These are phyloP conservation scores for Condylura cristata DNA, from an alignment of 2,113 vertebrate genomes.

Conservation along the genomic window DNA sequence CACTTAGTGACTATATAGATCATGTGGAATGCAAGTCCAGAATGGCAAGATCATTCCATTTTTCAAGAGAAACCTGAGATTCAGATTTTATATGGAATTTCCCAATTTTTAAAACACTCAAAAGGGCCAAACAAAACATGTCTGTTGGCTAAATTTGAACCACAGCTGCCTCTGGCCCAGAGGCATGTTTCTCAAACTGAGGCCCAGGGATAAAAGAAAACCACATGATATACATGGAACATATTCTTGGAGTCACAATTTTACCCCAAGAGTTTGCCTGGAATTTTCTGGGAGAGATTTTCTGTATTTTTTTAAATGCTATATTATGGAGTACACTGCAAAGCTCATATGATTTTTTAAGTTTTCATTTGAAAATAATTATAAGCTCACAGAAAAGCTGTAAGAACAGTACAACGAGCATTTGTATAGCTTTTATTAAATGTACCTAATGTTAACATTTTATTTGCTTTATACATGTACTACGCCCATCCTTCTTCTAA, in stretches of 20 bases:
- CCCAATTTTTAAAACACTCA: constrained; percentile 60
- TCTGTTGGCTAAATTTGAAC: constrained; percentile 67
- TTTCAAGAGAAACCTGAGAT: constrained; percentile 61
- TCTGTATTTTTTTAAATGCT: constrained; percentile 59
- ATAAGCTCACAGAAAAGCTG: constrained; percentile 11
- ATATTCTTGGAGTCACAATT: constrained; percentile 48
- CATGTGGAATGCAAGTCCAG: not conserved
- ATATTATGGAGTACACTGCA: not conserved
- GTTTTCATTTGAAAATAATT: constrained; percentile 44
- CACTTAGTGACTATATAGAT: not conserved
- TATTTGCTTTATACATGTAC: not conserved
- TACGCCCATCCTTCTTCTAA: not conserved
- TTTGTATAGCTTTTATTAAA: not conserved
- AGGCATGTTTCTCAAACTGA: constrained; percentile 59
- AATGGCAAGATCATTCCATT: constrained; percentile 12
- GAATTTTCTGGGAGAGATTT: constrained; percentile 45
- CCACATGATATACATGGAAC: constrained; percentile 63
- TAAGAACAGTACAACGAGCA: not conserved
- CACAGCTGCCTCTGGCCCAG: constrained; percentile 55
- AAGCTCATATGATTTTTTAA: constrained; percentile 24
- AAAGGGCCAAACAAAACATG: constrained; percentile 66
- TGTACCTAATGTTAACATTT: constrained; percentile 33
- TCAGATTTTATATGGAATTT: constrained; percentile 62
- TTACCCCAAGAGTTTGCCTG: constrained; percentile 49
- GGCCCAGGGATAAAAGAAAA: constrained; percentile 54